Percentiles rank a stretch among this genome's conserved stretches.
Evolutionary conservation across 2,888 invertebrate genomes (phyloP).

Genomic region (Iselma pallidipennis): DNA sequence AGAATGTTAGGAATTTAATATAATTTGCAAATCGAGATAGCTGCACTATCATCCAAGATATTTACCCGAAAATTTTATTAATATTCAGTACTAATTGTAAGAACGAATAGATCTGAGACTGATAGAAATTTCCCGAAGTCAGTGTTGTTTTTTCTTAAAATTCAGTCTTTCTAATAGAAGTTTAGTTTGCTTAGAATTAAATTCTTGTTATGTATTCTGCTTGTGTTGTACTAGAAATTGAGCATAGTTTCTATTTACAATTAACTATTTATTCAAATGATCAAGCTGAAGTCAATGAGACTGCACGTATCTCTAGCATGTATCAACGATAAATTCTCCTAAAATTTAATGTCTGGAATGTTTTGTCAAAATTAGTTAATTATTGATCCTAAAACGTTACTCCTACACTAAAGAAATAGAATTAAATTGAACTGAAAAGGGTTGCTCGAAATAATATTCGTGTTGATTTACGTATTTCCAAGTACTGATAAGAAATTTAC

Average conservation of each 20-base stretch:
- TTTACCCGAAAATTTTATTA: too few relatives aligned
- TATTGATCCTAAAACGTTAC: not conserved
- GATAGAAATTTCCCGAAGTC: too few relatives aligned
- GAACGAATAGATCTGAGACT: too few relatives aligned
- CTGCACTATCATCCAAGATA: too few relatives aligned
- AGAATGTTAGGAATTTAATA: not conserved
- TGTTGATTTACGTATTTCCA: too few relatives aligned
- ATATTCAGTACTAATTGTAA: too few relatives aligned
- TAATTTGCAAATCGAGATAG: too few relatives aligned
- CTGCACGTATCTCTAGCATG: not conserved
- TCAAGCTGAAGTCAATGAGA: not conserved
- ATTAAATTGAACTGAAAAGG: too few relatives aligned
- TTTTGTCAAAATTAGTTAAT: not conserved
- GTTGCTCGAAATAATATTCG: too few relatives aligned
- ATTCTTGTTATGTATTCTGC: conserved; percentile 34
- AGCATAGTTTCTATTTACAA: conserved; percentile 16
- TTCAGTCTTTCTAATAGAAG: conserved; percentile 6
- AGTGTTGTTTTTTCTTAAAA: conserved; percentile 29
- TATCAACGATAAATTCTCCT: not conserved
- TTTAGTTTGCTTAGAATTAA: conserved; percentile 32
- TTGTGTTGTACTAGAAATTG: conserved; percentile 27
- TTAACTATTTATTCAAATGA: conserved; percentile 15
- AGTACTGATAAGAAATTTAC: too few relatives aligned
- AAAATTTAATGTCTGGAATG: not conserved
- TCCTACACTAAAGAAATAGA: too few relatives aligned